These are phyloP conservation scores for Buathra laborator DNA, from an alignment of 2,888 invertebrate species.

Conservation along the genomic window DNA sequence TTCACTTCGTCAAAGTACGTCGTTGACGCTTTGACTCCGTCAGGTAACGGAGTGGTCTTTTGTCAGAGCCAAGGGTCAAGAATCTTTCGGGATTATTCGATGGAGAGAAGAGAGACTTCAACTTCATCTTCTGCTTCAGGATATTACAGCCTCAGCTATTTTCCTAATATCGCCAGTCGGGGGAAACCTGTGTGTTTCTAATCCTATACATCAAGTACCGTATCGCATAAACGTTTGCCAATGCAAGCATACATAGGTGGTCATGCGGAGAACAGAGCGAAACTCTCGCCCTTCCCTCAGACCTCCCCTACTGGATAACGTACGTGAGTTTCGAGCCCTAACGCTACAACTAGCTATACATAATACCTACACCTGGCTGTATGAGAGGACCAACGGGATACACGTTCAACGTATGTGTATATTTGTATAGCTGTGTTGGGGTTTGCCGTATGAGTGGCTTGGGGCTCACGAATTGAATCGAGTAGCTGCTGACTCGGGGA, in stretches of 20 bases:
- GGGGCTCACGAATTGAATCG: conserved; percentile 63
- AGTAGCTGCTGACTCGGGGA: conserved; percentile 66
- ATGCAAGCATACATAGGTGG: conserved; percentile 5
- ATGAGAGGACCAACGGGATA: conserved; percentile 18
- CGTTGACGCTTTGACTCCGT: not conserved
- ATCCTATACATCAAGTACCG: conserved; percentile 3
- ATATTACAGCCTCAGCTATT: conserved; percentile 33
- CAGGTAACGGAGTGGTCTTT: not conserved
- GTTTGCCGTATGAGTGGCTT: conserved; percentile 34
- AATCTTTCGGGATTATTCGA: not conserved
- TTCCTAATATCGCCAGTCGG: conserved; percentile 8
- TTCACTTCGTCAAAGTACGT: not conserved
- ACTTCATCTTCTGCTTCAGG: not conserved
- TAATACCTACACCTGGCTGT: conserved; percentile 15
- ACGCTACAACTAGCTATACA: conserved; percentile 6
- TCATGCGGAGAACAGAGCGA: conserved; percentile 34
- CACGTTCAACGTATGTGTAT: conserved; percentile 23
- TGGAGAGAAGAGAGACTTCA: not conserved
- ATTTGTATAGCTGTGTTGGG: conserved; percentile 24
- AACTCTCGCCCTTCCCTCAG: not conserved
- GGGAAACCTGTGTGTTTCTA: conserved; percentile 1
- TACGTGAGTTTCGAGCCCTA: conserved; percentile 29
- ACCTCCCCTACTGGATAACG: conserved; percentile 13
- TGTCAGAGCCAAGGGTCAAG: not conserved
- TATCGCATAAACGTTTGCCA: conserved; percentile 36